Evolutionary conservation across 1,140 invertebrate genomes (phyloP), one percentile per base, ranked within the genome.

Genomic region (Drosophila lacertosa): DNA sequence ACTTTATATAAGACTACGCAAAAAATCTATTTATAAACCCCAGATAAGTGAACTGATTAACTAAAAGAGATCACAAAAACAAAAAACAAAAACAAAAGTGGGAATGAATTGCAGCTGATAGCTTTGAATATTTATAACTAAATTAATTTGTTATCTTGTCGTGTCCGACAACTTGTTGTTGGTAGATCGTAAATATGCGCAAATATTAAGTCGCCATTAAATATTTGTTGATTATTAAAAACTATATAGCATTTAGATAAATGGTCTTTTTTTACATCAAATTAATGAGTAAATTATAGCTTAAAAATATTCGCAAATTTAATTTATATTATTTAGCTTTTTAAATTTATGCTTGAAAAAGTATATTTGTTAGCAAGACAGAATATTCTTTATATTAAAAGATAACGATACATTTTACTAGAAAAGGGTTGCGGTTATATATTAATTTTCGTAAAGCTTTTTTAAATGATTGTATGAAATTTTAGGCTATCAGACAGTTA

Each of bases 101-200:
- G 26, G n/a, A 40, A 26, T n/a, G 4, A 4, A 6, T 9, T 26
- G 20, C 2, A 18, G 4, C 7, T 47, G n/a, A 47, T 4, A 37
- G 24, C 10, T 11, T 50, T 40, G 40, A 51, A 42, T 42, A 51
- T 13, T 62, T 13, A 37, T 9, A 13, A 35, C 22, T 42, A 24
- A 44, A 51, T 33, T 20, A 33, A 50, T 33, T 53, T 40, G 16
- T 26, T 51, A 15, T 50, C 37, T 18, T 62, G 45, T 51, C 37
- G 10, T 29, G 53, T 42, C 15, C 9, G 11, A 40, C 37, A 24
- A n/a, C 5, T 51, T 7, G 29, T 24, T 20, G 10, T 15, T 20
- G 15, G 9, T 11, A 20, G 2, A 51, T 7, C 24, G 15, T 42
- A 15, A 29, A 51, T 51, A 24, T 20, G 1, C n/a, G 10, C 3